A percentile compares a stretch with the other conserved stretches of the same genome.
Evolutionary conservation across 2,113 vertebrate genomes (phyloP).

Genomic region (Corydoras sp.): DNA sequence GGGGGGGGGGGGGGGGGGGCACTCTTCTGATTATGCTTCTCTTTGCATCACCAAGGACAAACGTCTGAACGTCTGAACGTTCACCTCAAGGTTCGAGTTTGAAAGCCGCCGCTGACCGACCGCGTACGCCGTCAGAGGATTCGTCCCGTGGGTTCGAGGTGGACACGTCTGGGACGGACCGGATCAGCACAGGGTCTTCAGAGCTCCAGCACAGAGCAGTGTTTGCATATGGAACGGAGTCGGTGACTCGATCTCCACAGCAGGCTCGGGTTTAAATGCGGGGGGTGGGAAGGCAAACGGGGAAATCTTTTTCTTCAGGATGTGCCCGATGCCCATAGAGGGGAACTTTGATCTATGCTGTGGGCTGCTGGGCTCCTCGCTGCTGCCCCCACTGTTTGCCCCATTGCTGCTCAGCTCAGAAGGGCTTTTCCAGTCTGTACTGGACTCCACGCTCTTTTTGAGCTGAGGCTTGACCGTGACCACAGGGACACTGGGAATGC

Average conservation of each 20-base stretch:
- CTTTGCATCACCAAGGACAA: slow-evolving; percentile 30
- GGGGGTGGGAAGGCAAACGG: slow-evolving; percentile 60
- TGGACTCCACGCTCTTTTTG: too few species aligned
- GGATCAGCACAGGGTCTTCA: slow-evolving; percentile 70
- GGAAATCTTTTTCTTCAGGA: slow-evolving; percentile 64
- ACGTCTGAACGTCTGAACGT: too few species aligned
- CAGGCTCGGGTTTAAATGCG: slow-evolving; percentile 60
- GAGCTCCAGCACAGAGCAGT: slow-evolving; percentile 62
- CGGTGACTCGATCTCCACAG: slow-evolving; percentile 60
- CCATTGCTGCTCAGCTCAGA: slow-evolving; percentile 38
- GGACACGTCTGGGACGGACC: too few species aligned
- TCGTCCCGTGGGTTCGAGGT: too few species aligned
- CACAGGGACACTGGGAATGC: slow-evolving; percentile 65
- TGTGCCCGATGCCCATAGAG: slow-evolving; percentile 69
- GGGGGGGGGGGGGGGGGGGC: slow-evolving; percentile 17
- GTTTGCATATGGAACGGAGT: slow-evolving; percentile 72
- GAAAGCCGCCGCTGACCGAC: too few species aligned
- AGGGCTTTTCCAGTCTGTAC: too few species aligned
- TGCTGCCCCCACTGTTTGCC: slow-evolving; percentile 49
- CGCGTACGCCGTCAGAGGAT: too few species aligned
- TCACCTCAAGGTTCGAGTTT: too few species aligned
- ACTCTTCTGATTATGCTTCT: slow-evolving; percentile 14
- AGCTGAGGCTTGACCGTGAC: slow-evolving; percentile 52
- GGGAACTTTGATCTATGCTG: slow-evolving; percentile 68
- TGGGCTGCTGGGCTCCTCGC: slow-evolving; percentile 61